phyloP scores from a whole-genome alignment of 2,113 vertebrate species.

The Amazona guildingii region DNA sequence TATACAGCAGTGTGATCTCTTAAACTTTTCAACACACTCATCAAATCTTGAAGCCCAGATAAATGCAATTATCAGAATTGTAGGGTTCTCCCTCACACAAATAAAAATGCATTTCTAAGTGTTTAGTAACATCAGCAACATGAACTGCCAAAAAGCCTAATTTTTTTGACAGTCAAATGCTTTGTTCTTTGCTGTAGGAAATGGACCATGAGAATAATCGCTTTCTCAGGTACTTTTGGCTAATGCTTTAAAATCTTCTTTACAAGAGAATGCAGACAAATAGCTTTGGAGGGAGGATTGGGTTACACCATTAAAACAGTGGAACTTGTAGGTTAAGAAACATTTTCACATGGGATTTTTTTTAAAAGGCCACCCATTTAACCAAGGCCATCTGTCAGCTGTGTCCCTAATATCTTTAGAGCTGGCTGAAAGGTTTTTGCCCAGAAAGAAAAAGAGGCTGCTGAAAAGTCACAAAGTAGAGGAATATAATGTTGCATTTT shows the following conservation, averaged over 20 bases:
- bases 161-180: conserved; percentile 19
- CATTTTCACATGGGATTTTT: conserved; percentile 66
- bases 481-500: conserved; percentile 21
- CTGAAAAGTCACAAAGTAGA: conserved; percentile 17
- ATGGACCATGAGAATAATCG: conserved; percentile 56
- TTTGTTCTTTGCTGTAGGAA: conserved; percentile 57
- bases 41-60: background rate
- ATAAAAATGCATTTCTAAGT: background rate
- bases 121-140: background rate
- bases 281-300: conserved; percentile 56
- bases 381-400: conserved; percentile 51
- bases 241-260: conserved; percentile 74
- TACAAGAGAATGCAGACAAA: conserved; percentile 51
- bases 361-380: conserved; percentile 54
- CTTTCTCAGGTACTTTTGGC: conserved; percentile 66
- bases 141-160: background rate
- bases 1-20: background rate
- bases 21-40: background rate
- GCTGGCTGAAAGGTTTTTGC: conserved; percentile 24
- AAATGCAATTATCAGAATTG: background rate
- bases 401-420: conserved; percentile 5
- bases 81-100: background rate
- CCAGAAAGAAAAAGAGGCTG: conserved; percentile 45
- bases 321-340: conserved; percentile 69
- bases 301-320: conserved; percentile 44